These are phyloP conservation scores for Morone saxatilis DNA, from an alignment of 2,113 vertebrate genomes.

Conservation along the genomic window DNA sequence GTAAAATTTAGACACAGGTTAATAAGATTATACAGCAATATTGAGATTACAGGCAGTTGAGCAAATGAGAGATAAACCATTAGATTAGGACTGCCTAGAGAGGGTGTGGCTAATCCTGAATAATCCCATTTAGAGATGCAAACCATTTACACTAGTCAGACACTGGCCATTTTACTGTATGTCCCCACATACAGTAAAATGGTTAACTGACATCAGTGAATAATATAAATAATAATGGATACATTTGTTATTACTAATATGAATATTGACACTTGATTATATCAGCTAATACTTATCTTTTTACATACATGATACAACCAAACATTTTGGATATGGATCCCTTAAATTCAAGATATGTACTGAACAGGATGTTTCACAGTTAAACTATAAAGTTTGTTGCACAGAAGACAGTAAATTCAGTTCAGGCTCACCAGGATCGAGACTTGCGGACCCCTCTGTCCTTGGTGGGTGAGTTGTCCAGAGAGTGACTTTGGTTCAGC, in stretches of 20 bases:
- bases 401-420: background rate
- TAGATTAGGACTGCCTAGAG: constrained; percentile 58
- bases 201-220: background rate
- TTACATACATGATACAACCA: background rate
- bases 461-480: constrained; percentile 87
- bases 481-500: constrained; percentile 84
- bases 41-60: constrained; percentile 45
- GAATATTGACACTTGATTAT: too few species aligned
- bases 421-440: constrained; percentile 89
- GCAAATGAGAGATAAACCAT: constrained; percentile 43
- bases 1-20: constrained; percentile 32
- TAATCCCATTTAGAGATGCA: constrained; percentile 67
- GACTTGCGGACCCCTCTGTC: constrained; percentile 90
- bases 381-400: background rate
- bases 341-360: background rate
- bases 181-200: background rate
- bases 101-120: constrained; percentile 69
- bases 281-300: too few species aligned
- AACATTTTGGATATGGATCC: background rate
- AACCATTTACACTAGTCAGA: constrained; percentile 37
- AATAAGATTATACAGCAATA: constrained; percentile 37
- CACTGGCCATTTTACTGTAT: background rate
- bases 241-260: too few species aligned
- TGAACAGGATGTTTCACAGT: background rate
- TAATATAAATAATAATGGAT: background rate